Evolutionary conservation across 2,888 invertebrate species (phyloP), one percentile per base, ranked within the genome.

Genomic region (Agrenia bidenticulata): DNA sequence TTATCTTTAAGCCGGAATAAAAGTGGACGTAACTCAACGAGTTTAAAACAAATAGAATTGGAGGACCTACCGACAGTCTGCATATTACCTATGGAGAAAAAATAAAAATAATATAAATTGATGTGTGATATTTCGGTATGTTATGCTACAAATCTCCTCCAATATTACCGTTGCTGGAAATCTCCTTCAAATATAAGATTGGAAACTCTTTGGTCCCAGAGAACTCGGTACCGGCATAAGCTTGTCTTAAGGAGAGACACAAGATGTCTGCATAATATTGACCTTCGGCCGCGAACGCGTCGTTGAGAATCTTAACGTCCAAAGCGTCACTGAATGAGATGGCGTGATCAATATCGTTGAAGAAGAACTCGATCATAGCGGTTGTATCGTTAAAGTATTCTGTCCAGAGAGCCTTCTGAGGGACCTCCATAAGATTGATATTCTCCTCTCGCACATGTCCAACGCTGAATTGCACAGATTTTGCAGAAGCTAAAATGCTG

Each of bases 211-310:
- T 42, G 41, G 56, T 70, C 61, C 73, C 73, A 19, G 67, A 63
- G 61, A 70, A 70, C 59, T 74, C 73, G 9, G 41, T 64, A 5
- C 59, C 69, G 1, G 56, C 74, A 45, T 57, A 64, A 7, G 74
- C 63, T 42, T 74, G 74, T n/a, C 74, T 49, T 1, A 74, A 53
- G 23, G 70, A 70, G 0, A 74, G 32, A 11, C 69, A 4, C n/a
- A 74, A 21, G 32, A 74, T 69, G 61, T 72, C 69, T 9, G 70
- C 69, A 49, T 72, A 70, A 19, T 59, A 65, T 55, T 74, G 72
- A 19, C 74, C 74, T 13, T 55, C 66, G 15, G 56, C 24, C 5
- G 45, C 58, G 27, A 56, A 68, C 17, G 74, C 67, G 2, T 70
- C 72, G 27, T 19, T 64, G 0, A 74, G 51, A 15, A 74, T 39